Conservation (phyloP, 1,140 invertebrate genomes). For the Trachymyrmex septentrionalis region DNA sequence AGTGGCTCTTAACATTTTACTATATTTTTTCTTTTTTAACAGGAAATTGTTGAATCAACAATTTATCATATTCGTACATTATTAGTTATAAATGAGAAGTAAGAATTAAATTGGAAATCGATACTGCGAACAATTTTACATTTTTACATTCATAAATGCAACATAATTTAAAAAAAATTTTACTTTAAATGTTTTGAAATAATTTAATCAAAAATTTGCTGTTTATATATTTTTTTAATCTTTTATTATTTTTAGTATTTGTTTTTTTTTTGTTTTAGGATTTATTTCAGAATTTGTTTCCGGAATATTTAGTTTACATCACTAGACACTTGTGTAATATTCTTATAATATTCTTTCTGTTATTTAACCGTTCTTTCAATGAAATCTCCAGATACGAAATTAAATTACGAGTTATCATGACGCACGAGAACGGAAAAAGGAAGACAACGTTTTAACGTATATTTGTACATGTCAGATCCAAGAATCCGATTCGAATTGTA, state of each 20-base stretch:
- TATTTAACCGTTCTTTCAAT: neutral
- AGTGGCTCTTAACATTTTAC: neutral
- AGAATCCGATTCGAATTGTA: constrained; percentile 18
- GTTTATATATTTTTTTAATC: constrained; percentile 3
- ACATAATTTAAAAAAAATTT: neutral
- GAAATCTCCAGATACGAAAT: neutral
- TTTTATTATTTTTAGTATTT: neutral
- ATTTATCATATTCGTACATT: neutral
- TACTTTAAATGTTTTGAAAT: neutral
- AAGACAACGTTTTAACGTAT: constrained; percentile 15
- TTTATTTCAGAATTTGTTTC: neutral
- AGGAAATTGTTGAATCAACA: neutral
- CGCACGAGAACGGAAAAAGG: neutral
- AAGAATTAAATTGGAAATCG: neutral
- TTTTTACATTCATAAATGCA: neutral
- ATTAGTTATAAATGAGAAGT: neutral
- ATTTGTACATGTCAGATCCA: constrained; percentile 23
- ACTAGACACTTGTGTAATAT: neutral
- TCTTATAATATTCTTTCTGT: constrained; percentile 1
- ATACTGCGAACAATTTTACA: neutral
- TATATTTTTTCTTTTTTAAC: constrained; percentile 1
- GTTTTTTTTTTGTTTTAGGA: neutral
- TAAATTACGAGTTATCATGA: constrained; percentile 28
- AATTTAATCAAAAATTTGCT: neutral
- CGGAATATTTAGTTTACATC: neutral